Percentiles rank a stretch among this genome's conserved stretches.
Evolutionary conservation across 2,113 vertebrate species (phyloP).

Genomic region (Pollimyrus isidori): DNA sequence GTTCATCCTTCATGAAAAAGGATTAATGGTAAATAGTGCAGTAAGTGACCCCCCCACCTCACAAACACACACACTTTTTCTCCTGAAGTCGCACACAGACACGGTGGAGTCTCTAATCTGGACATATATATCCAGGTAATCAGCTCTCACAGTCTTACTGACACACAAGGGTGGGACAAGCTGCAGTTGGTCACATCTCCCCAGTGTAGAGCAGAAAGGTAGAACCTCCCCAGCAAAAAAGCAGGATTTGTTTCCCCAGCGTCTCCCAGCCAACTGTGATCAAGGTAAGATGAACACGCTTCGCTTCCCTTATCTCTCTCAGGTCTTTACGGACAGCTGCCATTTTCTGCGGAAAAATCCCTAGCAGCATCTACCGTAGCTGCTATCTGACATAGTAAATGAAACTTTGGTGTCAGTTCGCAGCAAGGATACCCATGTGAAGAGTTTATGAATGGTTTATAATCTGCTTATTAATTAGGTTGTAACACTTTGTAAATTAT

Average conservation of each 20-base stretch:
- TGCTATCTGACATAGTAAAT: neutral
- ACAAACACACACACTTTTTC: neutral
- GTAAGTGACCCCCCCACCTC: neutral
- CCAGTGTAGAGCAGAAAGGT: neutral
- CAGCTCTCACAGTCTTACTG: constrained; percentile 23
- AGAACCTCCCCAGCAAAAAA: neutral
- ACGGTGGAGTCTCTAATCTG: constrained; percentile 28
- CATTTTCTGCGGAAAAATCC: neutral
- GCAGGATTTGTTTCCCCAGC: neutral
- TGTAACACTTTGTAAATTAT: no score
- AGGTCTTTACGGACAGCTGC: neutral
- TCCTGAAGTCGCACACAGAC: neutral
- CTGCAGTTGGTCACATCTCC: neutral
- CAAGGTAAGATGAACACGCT: neutral
- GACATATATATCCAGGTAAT: constrained; percentile 33
- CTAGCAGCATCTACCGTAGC: neutral
- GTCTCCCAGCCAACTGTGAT: neutral
- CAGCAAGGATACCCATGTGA: no score
- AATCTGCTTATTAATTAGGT: no score
- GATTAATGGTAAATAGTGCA: neutral
- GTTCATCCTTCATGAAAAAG: neutral
- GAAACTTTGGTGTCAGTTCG: neutral
- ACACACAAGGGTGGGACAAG: neutral
- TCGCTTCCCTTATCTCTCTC: neutral
- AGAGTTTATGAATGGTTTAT: no score